A percentile compares a stretch with the other conserved stretches of the same genome.
Evolutionary conservation across 2,113 vertebrate species (phyloP).

Genomic region (Pagrus major): DNA sequence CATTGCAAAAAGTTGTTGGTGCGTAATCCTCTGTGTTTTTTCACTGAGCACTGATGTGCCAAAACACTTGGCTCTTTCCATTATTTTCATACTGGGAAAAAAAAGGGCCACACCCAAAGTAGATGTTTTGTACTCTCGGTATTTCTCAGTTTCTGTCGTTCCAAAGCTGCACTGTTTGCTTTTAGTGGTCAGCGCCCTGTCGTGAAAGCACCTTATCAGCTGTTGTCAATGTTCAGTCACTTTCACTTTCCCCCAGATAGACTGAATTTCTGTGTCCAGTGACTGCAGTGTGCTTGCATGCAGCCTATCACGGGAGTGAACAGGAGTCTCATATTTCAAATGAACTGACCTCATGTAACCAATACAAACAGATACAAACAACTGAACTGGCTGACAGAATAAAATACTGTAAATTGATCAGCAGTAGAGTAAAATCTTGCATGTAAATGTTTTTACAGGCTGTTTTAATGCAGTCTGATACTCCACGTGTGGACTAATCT

Average conservation of each 20-base stretch:
- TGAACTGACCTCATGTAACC: slow-evolving; percentile 17
- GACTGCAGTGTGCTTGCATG: slow-evolving; percentile 41
- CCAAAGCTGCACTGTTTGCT: slow-evolving; percentile 46
- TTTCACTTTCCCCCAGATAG: slow-evolving; percentile 35
- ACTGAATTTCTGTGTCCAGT: slow-evolving; percentile 42
- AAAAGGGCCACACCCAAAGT: slow-evolving; percentile 24
- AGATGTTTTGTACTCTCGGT: slow-evolving; percentile 27
- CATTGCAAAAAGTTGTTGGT: slow-evolving; percentile 15
- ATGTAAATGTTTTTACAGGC: slow-evolving; percentile 13
- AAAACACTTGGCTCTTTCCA: slow-evolving; percentile 48
- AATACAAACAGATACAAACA: neutral
- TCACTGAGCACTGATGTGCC: slow-evolving; percentile 33
- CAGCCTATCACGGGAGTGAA: slow-evolving; percentile 1
- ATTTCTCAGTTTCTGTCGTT: slow-evolving; percentile 41
- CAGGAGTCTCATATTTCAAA: slow-evolving; percentile 13
- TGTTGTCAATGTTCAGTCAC: slow-evolving; percentile 41
- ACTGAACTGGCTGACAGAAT: neutral
- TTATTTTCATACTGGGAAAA: slow-evolving; percentile 9
- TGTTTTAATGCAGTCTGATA: slow-evolving; percentile 14
- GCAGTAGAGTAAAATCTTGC: slow-evolving; percentile 12
- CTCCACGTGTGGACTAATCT: neutral
- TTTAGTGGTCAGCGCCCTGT: slow-evolving; percentile 50
- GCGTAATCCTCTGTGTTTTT: slow-evolving; percentile 12
- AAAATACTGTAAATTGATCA: neutral
- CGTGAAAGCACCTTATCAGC: slow-evolving; percentile 56